A percentile compares a stretch with the other conserved stretches of the same genome.
These are phyloP conservation scores for Toxostoma redivivum DNA, from an alignment of 2,113 vertebrate species.

Conservation along the genomic window DNA sequence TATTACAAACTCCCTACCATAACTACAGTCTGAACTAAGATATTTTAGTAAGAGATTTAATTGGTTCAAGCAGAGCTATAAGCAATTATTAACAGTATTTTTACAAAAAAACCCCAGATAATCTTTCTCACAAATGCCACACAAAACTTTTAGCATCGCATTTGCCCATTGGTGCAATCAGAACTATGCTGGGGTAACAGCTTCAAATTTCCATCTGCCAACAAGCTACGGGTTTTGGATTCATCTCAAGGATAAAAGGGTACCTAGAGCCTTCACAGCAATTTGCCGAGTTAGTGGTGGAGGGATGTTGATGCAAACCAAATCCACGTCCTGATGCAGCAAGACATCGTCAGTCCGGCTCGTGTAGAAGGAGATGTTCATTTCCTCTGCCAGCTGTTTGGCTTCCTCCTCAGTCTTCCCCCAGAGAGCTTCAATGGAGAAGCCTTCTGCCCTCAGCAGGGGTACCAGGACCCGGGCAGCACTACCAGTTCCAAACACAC, in stretches of 20 bases:
- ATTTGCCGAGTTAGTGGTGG: constrained; percentile 94
- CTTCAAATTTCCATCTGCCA: not conserved
- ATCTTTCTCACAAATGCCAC: not conserved
- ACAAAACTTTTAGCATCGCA: not conserved
- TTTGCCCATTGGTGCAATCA: not conserved
- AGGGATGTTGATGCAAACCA: constrained; percentile 96
- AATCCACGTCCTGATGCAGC: constrained; percentile 93
- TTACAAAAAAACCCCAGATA: not conserved
- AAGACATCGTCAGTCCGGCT: constrained; percentile 91
- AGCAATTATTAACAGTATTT: not conserved
- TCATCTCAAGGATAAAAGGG: not conserved
- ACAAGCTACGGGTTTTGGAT: accelerated
- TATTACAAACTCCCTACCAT: not conserved
- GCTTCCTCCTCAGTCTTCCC: constrained; percentile 94
- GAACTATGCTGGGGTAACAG: not conserved
- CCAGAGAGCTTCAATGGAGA: constrained; percentile 92
- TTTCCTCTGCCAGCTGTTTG: constrained; percentile 84
- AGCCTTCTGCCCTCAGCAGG: constrained; percentile 89
- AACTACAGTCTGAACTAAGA: not conserved
- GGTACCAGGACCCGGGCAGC: constrained; percentile 89
- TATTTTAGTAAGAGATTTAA: not conserved
- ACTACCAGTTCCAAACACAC: constrained; percentile 96
- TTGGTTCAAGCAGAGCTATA: not conserved
- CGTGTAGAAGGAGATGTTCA: constrained; percentile 91
- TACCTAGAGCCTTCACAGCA: constrained; percentile 96